These are phyloP conservation scores for Eptatretus atami DNA, from an alignment of 2,797 vertebrate species.

Conservation along the genomic window DNA sequence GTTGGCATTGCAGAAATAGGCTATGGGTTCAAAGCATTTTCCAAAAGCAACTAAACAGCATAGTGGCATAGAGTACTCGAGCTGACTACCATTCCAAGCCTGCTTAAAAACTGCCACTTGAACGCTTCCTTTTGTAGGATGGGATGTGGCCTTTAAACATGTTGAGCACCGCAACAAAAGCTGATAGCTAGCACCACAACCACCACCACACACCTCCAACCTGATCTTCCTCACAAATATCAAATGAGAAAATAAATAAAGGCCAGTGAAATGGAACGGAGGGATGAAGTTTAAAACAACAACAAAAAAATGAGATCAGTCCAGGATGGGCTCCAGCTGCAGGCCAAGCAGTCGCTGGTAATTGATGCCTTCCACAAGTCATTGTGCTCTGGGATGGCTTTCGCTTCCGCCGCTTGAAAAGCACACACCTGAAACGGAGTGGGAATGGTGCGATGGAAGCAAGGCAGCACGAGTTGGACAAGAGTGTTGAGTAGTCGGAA, in stretches of 20 bases:
- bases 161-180: background rate
- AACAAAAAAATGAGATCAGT: background rate
- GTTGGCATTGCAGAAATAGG: too few species aligned
- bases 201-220: too few species aligned
- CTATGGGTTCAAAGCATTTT: too few species aligned
- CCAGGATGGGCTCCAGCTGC: background rate
- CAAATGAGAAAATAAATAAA: background rate
- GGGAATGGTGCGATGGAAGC: too few species aligned
- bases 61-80: too few species aligned
- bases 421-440: conserved; percentile 1
- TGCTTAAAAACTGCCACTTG: too few species aligned
- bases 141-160: too few species aligned
- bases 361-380: background rate
- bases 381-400: conserved; percentile 4
- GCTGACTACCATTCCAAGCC: too few species aligned
- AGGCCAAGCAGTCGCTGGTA: conserved; percentile 1
- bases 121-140: too few species aligned
- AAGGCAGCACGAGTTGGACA: too few species aligned
- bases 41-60: too few species aligned
- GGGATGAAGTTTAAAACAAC: background rate
- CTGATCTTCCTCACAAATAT: background rate
- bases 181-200: background rate
- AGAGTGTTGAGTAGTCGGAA: too few species aligned
- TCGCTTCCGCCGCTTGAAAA: conserved; percentile 5
- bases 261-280: background rate